Percentiles rank a stretch among this genome's conserved stretches.
phyloP scores from a whole-genome alignment of 2,113 vertebrate species.

The Mesoclemmys tuberculata region DNA sequence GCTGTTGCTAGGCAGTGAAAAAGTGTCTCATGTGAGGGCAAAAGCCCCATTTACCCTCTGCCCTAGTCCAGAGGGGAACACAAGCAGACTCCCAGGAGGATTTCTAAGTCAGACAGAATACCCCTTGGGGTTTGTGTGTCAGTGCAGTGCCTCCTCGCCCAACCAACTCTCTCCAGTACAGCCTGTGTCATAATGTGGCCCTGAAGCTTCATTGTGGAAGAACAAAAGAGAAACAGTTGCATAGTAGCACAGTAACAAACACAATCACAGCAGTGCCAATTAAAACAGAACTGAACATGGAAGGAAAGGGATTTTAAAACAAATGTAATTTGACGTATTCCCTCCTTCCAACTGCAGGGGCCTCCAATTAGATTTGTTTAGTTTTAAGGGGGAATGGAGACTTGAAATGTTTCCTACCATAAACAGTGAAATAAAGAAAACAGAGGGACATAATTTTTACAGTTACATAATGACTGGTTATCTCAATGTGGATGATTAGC shows the following conservation, averaged over 20 bases:
- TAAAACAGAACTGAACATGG: not conserved
- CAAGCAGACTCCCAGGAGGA: not conserved
- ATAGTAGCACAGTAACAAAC: not conserved
- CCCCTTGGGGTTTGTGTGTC: not conserved
- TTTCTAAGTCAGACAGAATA: not conserved
- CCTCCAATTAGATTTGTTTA: not conserved
- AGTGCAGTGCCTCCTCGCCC: not conserved
- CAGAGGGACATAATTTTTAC: not conserved
- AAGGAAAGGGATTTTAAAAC: not conserved
- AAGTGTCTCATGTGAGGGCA: not conserved
- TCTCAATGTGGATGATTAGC: not conserved
- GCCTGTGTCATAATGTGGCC: not conserved
- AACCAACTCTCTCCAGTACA: not conserved
- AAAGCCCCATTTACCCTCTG: not conserved
- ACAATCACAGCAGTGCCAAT: not conserved
- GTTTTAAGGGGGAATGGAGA: not conserved
- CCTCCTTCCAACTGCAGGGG: not conserved
- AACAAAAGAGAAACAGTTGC: not conserved
- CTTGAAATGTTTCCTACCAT: not conserved
- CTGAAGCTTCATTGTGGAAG: not conserved
- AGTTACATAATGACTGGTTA: not conserved
- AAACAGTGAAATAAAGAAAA: not conserved
- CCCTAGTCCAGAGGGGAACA: not conserved
- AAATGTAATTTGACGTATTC: not conserved
- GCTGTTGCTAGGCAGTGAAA: not conserved